A percentile compares a stretch with the other conserved stretches of the same genome.
Evolutionary conservation across 2,113 vertebrate genomes (phyloP).

Genomic region (Nerophis ophidion): DNA sequence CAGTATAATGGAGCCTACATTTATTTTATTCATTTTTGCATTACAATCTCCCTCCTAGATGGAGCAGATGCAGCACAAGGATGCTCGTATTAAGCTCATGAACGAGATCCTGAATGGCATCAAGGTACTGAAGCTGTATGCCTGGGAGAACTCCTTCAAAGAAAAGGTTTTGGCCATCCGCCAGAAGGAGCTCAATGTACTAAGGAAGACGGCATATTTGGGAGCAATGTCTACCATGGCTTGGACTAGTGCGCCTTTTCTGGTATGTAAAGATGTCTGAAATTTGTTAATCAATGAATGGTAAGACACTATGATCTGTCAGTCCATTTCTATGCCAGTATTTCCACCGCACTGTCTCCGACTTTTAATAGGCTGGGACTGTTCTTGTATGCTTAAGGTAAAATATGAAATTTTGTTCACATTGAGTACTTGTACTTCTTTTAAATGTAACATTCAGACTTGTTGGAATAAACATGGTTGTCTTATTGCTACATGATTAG

Average conservation of each 20-base stretch:
- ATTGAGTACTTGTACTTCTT: too few species aligned
- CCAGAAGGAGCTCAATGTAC: conserved; percentile 78
- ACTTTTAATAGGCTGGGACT: too few species aligned
- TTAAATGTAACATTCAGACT: neutral
- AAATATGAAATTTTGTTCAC: too few species aligned
- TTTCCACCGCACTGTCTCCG: too few species aligned
- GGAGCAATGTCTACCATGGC: conserved; percentile 81
- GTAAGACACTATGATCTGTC: too few species aligned
- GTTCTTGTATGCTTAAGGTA: too few species aligned
- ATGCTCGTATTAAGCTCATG: conserved; percentile 90
- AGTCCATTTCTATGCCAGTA: neutral
- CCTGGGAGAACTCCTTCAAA: conserved; percentile 89
- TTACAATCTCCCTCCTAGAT: conserved; percentile 63
- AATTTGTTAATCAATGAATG: neutral
- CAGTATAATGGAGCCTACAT: neutral
- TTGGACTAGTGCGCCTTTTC: conserved; percentile 86
- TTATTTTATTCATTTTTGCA: neutral
- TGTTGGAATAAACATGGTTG: neutral
- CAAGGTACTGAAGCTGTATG: conserved; percentile 94
- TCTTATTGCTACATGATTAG: neutral
- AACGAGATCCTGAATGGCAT: conserved; percentile 92
- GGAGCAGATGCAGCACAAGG: conserved; percentile 89
- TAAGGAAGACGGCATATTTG: conserved; percentile 80
- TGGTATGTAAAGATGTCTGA: conserved; percentile 69
- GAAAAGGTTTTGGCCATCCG: conserved; percentile 81